Evolutionary conservation across 2,888 invertebrate species (phyloP).

Genomic region (Plemyria rubiginata): DNA sequence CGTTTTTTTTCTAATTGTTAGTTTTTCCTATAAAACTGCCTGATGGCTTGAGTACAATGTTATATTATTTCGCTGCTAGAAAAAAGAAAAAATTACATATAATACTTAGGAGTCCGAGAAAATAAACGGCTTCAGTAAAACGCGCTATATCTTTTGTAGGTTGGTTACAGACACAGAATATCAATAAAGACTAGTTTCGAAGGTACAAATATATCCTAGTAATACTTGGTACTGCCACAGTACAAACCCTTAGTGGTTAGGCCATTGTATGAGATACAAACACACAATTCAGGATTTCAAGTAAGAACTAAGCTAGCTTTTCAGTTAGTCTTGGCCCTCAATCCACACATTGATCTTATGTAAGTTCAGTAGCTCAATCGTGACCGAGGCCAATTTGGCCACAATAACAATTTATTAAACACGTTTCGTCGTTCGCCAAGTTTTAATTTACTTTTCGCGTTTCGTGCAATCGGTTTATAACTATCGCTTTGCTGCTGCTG

Average conservation of each 20-base stretch:
- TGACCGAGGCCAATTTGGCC: conserved; percentile 46
- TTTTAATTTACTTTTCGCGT: conserved; percentile 52
- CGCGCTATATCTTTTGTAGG: conserved; percentile 48
- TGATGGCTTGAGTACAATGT: conserved; percentile 24
- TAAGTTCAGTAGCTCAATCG: conserved; percentile 36
- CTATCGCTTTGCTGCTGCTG: conserved; percentile 20
- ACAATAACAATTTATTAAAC: conserved; percentile 46
- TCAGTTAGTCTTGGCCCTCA: background rate
- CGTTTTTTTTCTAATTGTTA: background rate
- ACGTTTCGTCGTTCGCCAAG: conserved; percentile 42
- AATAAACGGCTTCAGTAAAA: conserved; percentile 40
- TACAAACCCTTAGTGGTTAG: no score
- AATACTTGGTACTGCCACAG: no score
- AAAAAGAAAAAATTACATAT: no score
- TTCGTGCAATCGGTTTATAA: conserved; percentile 43
- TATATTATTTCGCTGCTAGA: conserved; percentile 45
- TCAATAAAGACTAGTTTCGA: no score
- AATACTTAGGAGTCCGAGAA: conserved; percentile 27
- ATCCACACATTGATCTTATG: conserved; percentile 23
- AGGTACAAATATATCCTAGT: no score
- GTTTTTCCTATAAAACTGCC: background rate
- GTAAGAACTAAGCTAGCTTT: background rate
- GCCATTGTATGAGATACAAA: no score
- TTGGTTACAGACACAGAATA: conserved; percentile 41
- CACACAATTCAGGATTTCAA: no score